phyloP scores from a whole-genome alignment of 2,888 invertebrate genomes.

The Plebejus melissa region DNA sequence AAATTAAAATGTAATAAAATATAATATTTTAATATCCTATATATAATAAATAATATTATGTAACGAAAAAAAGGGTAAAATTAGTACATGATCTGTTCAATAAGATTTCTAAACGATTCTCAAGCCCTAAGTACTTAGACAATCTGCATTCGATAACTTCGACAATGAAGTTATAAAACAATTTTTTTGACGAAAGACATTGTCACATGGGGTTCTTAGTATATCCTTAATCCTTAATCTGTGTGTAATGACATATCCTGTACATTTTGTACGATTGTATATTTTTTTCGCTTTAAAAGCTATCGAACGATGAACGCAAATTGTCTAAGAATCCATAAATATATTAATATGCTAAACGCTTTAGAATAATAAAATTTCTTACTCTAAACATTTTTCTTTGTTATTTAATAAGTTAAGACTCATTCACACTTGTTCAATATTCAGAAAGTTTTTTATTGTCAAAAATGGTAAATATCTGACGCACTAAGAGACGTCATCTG shows the following conservation, averaged over 20 bases:
- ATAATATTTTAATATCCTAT: neutral
- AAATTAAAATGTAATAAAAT: neutral
- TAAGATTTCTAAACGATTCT: neutral
- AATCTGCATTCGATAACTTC: neutral
- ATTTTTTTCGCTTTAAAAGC: neutral
- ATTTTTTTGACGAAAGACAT: no score
- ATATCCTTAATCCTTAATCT: no score
- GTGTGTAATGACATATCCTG: neutral
- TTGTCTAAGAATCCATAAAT: neutral
- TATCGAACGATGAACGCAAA: neutral
- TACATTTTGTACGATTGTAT: neutral
- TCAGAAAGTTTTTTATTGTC: neutral
- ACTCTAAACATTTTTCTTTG: neutral
- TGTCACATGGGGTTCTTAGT: no score
- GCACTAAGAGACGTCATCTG: no score
- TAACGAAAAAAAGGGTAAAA: neutral
- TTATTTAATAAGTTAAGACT: neutral
- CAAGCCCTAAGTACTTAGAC: neutral
- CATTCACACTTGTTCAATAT: neutral
- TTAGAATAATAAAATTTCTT: slow-evolving; percentile 6
- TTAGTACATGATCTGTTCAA: neutral
- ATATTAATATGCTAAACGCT: neutral
- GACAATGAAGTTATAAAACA: neutral
- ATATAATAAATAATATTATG: neutral
- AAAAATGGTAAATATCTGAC: no score